phyloP scores from a whole-genome alignment of 2,113 vertebrate genomes.

The Varanus komodoensis region DNA sequence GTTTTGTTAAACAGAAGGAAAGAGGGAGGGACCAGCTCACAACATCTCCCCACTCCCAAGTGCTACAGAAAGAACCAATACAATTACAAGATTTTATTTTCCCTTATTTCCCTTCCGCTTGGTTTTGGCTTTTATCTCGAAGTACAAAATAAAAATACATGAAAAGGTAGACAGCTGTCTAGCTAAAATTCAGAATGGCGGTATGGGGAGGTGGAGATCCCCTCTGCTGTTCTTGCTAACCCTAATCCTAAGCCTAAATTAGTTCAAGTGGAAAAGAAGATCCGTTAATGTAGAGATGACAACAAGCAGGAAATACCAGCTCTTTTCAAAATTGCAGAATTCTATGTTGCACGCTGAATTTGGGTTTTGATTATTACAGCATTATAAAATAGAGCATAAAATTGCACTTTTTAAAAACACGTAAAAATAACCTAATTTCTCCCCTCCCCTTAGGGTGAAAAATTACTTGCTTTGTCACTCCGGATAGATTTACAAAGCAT shows the following conservation, averaged over 20 bases:
- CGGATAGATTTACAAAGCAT: conserved; percentile 20
- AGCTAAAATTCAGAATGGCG: too few species aligned
- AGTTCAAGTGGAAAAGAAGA: conserved; percentile 12
- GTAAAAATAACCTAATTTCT: not conserved
- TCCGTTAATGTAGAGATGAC: not conserved
- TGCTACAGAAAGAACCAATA: too few species aligned
- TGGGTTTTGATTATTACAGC: not conserved
- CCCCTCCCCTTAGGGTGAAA: not conserved
- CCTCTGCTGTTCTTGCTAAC: too few species aligned
- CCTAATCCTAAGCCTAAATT: not conserved
- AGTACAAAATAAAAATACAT: too few species aligned
- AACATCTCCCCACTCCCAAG: too few species aligned
- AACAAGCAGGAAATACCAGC: not conserved
- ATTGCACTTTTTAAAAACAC: not conserved
- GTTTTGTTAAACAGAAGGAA: too few species aligned
- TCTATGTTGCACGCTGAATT: not conserved
- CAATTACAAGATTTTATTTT: too few species aligned
- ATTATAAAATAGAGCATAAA: not conserved
- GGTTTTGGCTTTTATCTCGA: too few species aligned
- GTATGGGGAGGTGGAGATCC: too few species aligned
- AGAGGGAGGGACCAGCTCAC: too few species aligned
- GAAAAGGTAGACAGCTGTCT: too few species aligned
- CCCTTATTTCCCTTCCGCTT: too few species aligned
- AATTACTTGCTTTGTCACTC: not conserved
- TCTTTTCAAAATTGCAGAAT: conserved; percentile 7